phyloP scores from a whole-genome alignment of 2,797 vertebrate species.

The Epinephelus coioides region DNA sequence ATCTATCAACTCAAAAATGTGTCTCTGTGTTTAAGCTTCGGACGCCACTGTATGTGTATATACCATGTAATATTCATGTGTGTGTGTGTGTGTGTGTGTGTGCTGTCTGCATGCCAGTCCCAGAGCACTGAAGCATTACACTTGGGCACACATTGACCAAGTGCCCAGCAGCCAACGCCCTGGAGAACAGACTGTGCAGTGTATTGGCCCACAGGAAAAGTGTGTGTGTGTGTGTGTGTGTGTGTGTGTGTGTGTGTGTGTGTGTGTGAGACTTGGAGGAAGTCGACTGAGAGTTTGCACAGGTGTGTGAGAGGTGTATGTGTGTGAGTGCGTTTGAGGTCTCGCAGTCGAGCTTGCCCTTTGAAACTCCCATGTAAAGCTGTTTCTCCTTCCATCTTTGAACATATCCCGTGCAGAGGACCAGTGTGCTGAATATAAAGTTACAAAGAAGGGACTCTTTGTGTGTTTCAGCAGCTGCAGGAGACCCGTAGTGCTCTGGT shows the following conservation, averaged over 20 bases:
- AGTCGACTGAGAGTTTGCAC: conserved; percentile 75
- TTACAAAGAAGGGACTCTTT: conserved; percentile 61
- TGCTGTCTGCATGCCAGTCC: conserved; percentile 77
- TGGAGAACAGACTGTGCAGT: conserved; percentile 76
- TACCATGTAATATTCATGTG: conserved; percentile 20
- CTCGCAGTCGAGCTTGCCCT: conserved; percentile 40
- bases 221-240: conserved; percentile 47
- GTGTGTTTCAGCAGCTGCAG: conserved; percentile 51
- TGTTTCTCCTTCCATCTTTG: conserved; percentile 55
- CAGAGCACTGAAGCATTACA: conserved; percentile 70
- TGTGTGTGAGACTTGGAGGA: conserved; percentile 57
- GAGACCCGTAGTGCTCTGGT: conserved; percentile 32
- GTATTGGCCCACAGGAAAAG: conserved; percentile 69
- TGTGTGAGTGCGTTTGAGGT: conserved; percentile 56
- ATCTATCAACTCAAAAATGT: background rate
- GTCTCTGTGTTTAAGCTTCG: background rate
- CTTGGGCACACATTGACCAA: conserved; percentile 68
- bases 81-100: conserved; percentile 34
- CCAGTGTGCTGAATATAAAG: conserved; percentile 49
- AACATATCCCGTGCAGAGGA: conserved; percentile 45
- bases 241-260: conserved; percentile 31
- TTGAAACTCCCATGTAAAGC: conserved; percentile 47
- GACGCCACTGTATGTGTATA: background rate
- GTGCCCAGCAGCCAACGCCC: conserved; percentile 73
- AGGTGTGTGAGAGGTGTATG: conserved; percentile 69